Evolutionary conservation across 2,113 vertebrate genomes (phyloP), one percentile per base, ranked within the genome.

Genomic region (Caranx melampygus): DNA sequence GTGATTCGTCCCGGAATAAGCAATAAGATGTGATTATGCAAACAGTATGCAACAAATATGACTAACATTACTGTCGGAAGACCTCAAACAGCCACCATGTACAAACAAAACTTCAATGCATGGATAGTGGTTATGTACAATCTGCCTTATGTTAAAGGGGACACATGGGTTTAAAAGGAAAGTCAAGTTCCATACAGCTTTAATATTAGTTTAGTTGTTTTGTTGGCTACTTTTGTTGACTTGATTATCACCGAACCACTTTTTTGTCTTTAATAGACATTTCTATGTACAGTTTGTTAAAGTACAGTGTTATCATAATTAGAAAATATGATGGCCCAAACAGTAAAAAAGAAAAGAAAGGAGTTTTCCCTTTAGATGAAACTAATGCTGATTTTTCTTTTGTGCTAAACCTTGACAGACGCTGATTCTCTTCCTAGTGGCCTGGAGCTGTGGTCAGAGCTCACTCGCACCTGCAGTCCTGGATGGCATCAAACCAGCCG

Each of bases 371-470:
- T 54, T 37, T 16, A 47, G 12, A 2, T 71, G 13, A 34, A 72
- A 34, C 26, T 21, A 52, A 61, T 37, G 1, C 5, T 31, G 18
- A 34, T 52, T 60, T 44, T 61, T 1, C 2, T 34, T 70, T 72
- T 47, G 47, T 54, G 8, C n/a, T 51, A 60, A 37, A 67, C 12
- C 26, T 14, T 51, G 16, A 54, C 65, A 84, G 60, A 79, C 26
- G 21, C 20, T 8, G 35, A 15, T 26, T 54, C 5, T 31, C 31
- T 75, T 31, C 47, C 20, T 58, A 49, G 49, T 7, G 11, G 37
- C 75, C 52, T 68, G n/a, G 3, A 59, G 51, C 18, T 15, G 14
- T 82, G 45, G 13, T 4, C 67, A 49, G 45, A 69, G 26, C 34
- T 47, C n/a, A 54, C 42, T 74, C 47, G 61, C 51, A 44, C 13